A percentile compares a stretch with the other conserved stretches of the same genome.
Evolutionary conservation across 2,888 invertebrate species (phyloP).

Genomic region (Oasisia sp.): DNA sequence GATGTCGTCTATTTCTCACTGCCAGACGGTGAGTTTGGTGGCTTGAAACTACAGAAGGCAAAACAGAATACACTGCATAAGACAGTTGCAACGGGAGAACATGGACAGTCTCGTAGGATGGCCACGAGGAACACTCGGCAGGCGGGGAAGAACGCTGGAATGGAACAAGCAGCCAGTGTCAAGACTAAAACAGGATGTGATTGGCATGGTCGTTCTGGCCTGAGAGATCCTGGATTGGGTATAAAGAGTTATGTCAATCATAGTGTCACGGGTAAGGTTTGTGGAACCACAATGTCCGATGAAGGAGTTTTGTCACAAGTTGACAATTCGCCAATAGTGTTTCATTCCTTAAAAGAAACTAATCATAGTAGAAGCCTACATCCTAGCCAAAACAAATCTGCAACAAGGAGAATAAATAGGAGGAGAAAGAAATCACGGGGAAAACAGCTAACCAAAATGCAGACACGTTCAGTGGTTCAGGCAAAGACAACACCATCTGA

Average conservation of each 20-base stretch:
- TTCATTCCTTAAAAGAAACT: background rate
- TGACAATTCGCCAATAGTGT: background rate
- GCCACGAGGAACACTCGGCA: background rate
- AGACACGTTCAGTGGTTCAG: background rate
- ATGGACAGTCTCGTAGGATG: background rate
- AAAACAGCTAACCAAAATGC: background rate
- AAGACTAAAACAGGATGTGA: background rate
- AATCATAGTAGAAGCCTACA: background rate
- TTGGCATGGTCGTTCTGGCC: background rate
- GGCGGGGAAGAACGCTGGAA: background rate
- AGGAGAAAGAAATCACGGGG: background rate
- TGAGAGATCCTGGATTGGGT: background rate
- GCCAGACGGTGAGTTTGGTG: slow-evolving; percentile 1
- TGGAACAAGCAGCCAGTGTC: background rate
- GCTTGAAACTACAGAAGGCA: slow-evolving; percentile 9
- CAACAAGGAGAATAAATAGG: background rate
- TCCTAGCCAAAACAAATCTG: background rate
- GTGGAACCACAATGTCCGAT: background rate
- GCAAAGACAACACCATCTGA: background rate
- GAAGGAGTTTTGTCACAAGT: background rate
- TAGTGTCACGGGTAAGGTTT: background rate
- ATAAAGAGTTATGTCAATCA: background rate
- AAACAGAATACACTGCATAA: background rate
- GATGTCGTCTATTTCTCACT: slow-evolving; percentile 13
- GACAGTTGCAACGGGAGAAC: background rate